Conservation (phyloP, 2,888 invertebrate species). For the Scrobipalpa atriplicella region DNA sequence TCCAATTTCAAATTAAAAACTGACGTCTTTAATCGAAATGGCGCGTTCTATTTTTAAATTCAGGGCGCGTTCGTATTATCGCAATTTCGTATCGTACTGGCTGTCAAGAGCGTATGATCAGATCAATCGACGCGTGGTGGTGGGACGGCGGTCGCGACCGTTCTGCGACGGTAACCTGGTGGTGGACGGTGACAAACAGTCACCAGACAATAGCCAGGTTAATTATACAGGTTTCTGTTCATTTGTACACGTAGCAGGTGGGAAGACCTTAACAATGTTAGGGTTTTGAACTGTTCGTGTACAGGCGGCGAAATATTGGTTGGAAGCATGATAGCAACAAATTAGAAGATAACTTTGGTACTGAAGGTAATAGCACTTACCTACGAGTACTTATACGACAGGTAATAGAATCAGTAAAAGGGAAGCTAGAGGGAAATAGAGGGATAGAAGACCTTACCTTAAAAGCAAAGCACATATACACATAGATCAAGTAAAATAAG, state of each 20-base stretch:
- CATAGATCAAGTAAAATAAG: too few species aligned
- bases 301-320: not conserved
- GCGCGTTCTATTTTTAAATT: slow-evolving; percentile 33
- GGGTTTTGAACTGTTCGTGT: slow-evolving; percentile 21
- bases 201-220: slow-evolving; percentile 69
- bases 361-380: too few species aligned
- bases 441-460: too few species aligned
- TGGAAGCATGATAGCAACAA: too few species aligned
- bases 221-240: slow-evolving; percentile 68
- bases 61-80: slow-evolving; percentile 38
- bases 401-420: too few species aligned
- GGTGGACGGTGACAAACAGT: slow-evolving; percentile 43
- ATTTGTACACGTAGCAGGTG: slow-evolving; percentile 62
- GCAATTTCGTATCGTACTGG: slow-evolving; percentile 26
- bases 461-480: too few species aligned
- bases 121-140: slow-evolving; percentile 59
- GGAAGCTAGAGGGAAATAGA: too few species aligned
- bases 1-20: slow-evolving; percentile 30
- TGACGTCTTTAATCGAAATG: slow-evolving; percentile 30
- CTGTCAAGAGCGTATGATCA: slow-evolving; percentile 46
- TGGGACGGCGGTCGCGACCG: slow-evolving; percentile 61
- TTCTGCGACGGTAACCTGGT: slow-evolving; percentile 55
- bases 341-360: too few species aligned
- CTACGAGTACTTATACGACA: too few species aligned
- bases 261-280: slow-evolving; percentile 54